These are phyloP conservation scores for Drymonia ruficornis DNA, from an alignment of 2,888 invertebrate species.

Conservation along the genomic window DNA sequence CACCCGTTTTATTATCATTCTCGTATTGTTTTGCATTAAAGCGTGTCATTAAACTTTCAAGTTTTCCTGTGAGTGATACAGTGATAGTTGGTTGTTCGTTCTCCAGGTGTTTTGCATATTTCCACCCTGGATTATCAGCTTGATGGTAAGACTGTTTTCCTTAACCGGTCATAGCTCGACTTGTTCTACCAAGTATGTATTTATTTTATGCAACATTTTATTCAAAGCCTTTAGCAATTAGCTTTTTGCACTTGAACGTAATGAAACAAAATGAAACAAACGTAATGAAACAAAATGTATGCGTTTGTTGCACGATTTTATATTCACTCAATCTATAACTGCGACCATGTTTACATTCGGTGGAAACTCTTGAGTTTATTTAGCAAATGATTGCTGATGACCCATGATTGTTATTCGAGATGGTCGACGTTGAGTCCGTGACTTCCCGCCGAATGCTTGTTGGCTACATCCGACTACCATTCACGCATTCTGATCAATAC, in stretches of 20 bases:
- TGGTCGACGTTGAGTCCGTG: slow-evolving; percentile 21
- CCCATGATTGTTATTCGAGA: slow-evolving; percentile 20
- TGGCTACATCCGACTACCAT: slow-evolving; percentile 29
- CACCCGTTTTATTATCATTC: slow-evolving; percentile 16
- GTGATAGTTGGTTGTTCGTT: slow-evolving; percentile 45
- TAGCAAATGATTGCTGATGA: slow-evolving; percentile 16
- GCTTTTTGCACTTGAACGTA: slow-evolving; percentile 9
- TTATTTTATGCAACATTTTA: slow-evolving; percentile 20
- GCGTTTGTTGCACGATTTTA: slow-evolving; percentile 26
- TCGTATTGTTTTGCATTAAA: slow-evolving; percentile 42
- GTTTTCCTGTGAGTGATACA: slow-evolving; percentile 49
- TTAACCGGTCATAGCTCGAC: slow-evolving; percentile 18
- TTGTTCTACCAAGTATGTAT: slow-evolving; percentile 21
- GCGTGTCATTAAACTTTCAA: slow-evolving; percentile 57
- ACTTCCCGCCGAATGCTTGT: slow-evolving; percentile 25
- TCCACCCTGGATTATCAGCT: slow-evolving; percentile 72
- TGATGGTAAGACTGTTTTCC: slow-evolving; percentile 57
- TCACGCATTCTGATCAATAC: slow-evolving; percentile 36
- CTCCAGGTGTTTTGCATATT: slow-evolving; percentile 31
- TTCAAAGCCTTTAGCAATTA: slow-evolving; percentile 12
- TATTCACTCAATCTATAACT: slow-evolving; percentile 30
- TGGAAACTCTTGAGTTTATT: slow-evolving; percentile 17
- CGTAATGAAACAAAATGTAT: slow-evolving; percentile 3
- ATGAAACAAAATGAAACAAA: slow-evolving; percentile 4
- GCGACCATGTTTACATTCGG: slow-evolving; percentile 25